Evolutionary conservation across 2,888 invertebrate species (phyloP), one percentile per base, ranked within the genome.

Genomic region (Lepidochrysops patricia): DNA sequence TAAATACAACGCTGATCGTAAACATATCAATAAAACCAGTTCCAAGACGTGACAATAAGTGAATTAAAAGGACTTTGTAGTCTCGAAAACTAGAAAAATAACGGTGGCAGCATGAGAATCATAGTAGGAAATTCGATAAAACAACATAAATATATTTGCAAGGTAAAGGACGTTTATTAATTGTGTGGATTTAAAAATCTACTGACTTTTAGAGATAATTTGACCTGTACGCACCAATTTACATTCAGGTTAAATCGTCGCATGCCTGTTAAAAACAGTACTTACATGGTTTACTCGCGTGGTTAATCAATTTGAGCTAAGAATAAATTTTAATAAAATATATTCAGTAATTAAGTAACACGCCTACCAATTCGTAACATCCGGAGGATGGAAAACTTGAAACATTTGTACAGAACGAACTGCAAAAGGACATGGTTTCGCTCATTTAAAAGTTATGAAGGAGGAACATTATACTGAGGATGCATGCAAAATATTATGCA

Each of bases 331-430:
- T 9, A 19, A 19, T 43, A 7, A 19, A 43, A n/a, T n/a, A n/a
- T 43, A 43, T 23, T 43, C 23, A 43, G 19, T 4, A 43, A 43
- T 43, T 19, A 43, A 43, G 43, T 43, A 43, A 9, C 3, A 43
- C 43, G 9, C 43, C 29, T 29, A 12, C 9, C 29, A 54, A 54
- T 19, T 54, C 54, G 54, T 54, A 29, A 54, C 9, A 32, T 54
- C 54, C 54, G 54, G 32, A 54, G 54, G 54, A 54, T 27, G 9
- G 32, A 27, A 54, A 54, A 54, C 54, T 54, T 9, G 54, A 27
- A 32, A 3, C 27, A 12, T 43, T 43, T 43, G 43, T 43, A 19
- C 43, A 23, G 43, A 43, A 43, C 43, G 7, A 43, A 12, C 54
- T 54, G 52, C 15, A 52, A 4, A 27, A 29, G 54, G 54, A 27